Conservation (phyloP, 2,797 vertebrate species). For the Melopsittacus undulatus region DNA sequence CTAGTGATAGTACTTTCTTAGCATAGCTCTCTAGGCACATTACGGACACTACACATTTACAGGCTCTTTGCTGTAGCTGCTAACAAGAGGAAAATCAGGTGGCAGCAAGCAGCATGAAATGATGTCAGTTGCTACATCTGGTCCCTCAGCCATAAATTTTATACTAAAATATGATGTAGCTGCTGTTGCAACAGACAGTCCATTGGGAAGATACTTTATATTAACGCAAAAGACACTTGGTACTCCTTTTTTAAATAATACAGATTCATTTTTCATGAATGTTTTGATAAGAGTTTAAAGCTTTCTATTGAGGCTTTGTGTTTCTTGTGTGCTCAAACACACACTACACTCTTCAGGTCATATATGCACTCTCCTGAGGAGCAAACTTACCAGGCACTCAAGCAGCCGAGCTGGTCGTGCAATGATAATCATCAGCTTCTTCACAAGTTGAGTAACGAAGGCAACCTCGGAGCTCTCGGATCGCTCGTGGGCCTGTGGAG, state of each 20-base stretch:
- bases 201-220: background rate
- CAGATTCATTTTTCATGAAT: background rate
- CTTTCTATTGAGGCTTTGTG: background rate
- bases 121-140: background rate
- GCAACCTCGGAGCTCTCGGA: conserved; percentile 95
- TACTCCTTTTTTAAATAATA: background rate
- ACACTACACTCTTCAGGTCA: background rate
- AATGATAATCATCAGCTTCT: conserved; percentile 95
- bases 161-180: background rate
- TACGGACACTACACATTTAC: background rate
- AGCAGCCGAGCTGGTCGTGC: conserved; percentile 93
- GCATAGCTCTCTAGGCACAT: accelerated
- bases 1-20: background rate
- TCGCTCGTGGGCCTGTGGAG: conserved; percentile 89
- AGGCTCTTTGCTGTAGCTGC: background rate
- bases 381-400: conserved; percentile 91
- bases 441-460: conserved; percentile 92
- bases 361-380: background rate
- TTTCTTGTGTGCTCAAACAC: background rate
- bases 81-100: background rate
- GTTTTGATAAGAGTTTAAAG: background rate
- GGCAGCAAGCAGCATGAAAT: background rate
- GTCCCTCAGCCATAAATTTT: background rate
- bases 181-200: background rate
- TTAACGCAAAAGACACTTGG: background rate